A percentile compares a stretch with the other conserved stretches of the same genome.
phyloP scores from a whole-genome alignment of 2,797 vertebrate genomes.

The Notamacropus eugenii region DNA sequence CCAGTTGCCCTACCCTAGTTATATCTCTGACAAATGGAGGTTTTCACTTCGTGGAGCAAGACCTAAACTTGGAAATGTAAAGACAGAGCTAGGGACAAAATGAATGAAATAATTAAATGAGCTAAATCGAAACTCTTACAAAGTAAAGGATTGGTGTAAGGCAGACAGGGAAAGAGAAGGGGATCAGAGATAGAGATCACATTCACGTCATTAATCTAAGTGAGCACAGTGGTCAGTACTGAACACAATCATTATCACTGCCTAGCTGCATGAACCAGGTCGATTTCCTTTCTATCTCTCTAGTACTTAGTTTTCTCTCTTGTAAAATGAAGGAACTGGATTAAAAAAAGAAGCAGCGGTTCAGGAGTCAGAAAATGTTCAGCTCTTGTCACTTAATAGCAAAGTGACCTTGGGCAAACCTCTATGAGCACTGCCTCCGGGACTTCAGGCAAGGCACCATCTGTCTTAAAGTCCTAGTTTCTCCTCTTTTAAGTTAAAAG shows the following conservation, averaged over 20 bases:
- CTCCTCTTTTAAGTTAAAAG: not conserved
- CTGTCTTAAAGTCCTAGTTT: not conserved
- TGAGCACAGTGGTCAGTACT: not conserved
- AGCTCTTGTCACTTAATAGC: not conserved
- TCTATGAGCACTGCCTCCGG: not conserved
- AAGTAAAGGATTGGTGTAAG: constrained; percentile 36
- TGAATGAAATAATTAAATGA: constrained; percentile 1
- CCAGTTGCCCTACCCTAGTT: not conserved
- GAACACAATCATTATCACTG: not conserved
- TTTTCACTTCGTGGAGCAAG: constrained; percentile 18
- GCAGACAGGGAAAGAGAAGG: not conserved
- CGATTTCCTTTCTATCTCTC: not conserved
- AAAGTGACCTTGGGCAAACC: not conserved
- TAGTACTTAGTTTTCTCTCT: not conserved
- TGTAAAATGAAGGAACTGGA: not conserved
- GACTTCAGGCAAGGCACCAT: not conserved
- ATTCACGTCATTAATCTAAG: not conserved
- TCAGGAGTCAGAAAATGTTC: not conserved
- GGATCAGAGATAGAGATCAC: not conserved
- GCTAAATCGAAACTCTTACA: constrained; percentile 40
- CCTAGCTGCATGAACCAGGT: not conserved
- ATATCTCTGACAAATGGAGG: not conserved
- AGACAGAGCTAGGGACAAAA: constrained; percentile 13
- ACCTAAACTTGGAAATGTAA: constrained; percentile 8
- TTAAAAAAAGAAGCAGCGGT: not conserved